Conservation (phyloP, 2,888 invertebrate genomes). For the Idaea biselata region DNA sequence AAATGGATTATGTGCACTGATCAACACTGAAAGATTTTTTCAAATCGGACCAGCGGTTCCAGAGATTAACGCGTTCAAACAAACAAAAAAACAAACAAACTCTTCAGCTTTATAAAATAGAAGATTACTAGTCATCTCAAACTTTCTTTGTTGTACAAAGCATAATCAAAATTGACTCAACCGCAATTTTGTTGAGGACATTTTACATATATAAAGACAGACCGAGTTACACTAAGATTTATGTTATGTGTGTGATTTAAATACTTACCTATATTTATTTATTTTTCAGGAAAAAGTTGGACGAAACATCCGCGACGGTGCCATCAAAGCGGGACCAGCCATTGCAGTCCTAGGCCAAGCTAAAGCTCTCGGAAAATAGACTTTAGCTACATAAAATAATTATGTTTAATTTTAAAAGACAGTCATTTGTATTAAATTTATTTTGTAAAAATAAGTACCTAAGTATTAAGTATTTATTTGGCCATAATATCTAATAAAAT, state of each 20-base stretch:
- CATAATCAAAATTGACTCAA: no score
- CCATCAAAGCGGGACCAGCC: constrained; percentile 43
- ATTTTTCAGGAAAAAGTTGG: constrained; percentile 39
- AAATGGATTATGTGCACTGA: no score
- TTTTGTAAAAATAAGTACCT: background rate
- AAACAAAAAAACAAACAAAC: no score
- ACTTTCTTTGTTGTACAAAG: no score
- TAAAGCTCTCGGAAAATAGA: constrained; percentile 20
- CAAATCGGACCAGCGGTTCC: no score
- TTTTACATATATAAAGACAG: no score
- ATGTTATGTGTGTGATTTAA: background rate
- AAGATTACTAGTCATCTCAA: no score
- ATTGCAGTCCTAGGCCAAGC: constrained; percentile 36
- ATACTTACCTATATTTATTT: constrained; percentile 7
- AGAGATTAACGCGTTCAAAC: no score
- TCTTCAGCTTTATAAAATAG: no score
- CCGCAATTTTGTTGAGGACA: no score
- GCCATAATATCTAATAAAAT: background rate
- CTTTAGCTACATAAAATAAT: background rate
- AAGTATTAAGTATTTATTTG: background rate
- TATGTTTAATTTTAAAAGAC: background rate
- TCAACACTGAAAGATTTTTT: no score
- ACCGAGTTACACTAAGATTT: background rate
- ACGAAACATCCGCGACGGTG: constrained; percentile 37
- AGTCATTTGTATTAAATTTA: background rate